These are phyloP conservation scores for Colletes collaris DNA, from an alignment of 2,888 invertebrate genomes.

Conservation along the genomic window DNA sequence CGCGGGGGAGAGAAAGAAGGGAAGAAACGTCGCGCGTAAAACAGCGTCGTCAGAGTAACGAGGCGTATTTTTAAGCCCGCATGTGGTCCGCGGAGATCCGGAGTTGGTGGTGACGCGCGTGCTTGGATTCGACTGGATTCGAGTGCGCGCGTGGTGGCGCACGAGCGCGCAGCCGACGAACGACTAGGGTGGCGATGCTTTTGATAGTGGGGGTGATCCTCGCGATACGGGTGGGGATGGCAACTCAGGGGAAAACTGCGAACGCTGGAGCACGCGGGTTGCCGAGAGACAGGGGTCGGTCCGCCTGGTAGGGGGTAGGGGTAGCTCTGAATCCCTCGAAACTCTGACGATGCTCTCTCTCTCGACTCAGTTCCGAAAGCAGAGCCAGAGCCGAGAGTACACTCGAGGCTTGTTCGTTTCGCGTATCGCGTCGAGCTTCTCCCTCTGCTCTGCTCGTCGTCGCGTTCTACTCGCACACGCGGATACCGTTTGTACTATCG, in stretches of 20 bases:
- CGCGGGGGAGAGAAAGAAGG: not conserved
- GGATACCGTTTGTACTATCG: no score
- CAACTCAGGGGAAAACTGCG: slow-evolving; percentile 58
- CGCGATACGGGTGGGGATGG: slow-evolving; percentile 50
- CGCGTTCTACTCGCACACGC: slow-evolving; percentile 5
- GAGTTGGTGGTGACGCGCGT: slow-evolving; percentile 55
- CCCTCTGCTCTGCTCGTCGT: slow-evolving; percentile 22
- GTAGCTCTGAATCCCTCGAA: slow-evolving; percentile 70
- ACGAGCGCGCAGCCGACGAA: slow-evolving; percentile 46
- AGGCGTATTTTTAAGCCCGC: slow-evolving; percentile 40
- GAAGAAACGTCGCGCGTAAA: slow-evolving; percentile 5
- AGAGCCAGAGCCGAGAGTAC: slow-evolving; percentile 70
- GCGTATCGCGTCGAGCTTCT: slow-evolving; percentile 51
- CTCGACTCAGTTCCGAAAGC: slow-evolving; percentile 75
- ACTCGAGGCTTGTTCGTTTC: slow-evolving; percentile 60
- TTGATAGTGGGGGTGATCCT: slow-evolving; percentile 50
- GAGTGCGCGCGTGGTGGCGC: slow-evolving; percentile 52
- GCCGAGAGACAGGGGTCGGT: slow-evolving; percentile 55
- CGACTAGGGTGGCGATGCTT: slow-evolving; percentile 37
- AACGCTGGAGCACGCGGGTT: slow-evolving; percentile 61
- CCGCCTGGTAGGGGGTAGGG: slow-evolving; percentile 58
- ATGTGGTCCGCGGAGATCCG: slow-evolving; percentile 33
- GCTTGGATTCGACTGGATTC: slow-evolving; percentile 63
- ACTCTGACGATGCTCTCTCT: slow-evolving; percentile 68
- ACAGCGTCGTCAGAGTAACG: slow-evolving; percentile 18